A percentile compares a stretch with the other conserved stretches of the same genome.
Conservation (phyloP, 2,113 vertebrate species). For the Psammodynastes pulverulentus region DNA sequence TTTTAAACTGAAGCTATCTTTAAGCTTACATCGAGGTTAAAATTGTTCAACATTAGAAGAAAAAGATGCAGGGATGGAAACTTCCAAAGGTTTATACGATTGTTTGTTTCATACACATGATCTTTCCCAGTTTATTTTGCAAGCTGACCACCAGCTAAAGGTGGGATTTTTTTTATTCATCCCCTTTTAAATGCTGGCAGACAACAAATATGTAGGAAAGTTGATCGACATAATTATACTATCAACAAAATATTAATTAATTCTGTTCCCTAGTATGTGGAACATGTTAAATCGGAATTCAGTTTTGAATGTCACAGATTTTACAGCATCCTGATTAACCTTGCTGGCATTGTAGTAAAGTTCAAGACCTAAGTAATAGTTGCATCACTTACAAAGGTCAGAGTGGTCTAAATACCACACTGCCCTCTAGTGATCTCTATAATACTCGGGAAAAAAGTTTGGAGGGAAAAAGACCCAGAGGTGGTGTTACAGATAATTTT, state of each 20-base stretch:
- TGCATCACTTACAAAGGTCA: conserved; percentile 67
- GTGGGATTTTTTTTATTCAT: not conserved
- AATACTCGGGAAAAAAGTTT: conserved; percentile 44
- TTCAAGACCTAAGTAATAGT: conserved; percentile 53
- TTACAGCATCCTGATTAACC: conserved; percentile 7
- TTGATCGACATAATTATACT: not conserved
- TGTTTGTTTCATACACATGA: not conserved
- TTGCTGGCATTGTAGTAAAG: conserved; percentile 31
- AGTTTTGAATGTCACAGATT: not conserved
- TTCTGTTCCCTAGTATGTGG: rapidly evolving
- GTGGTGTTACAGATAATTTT: not conserved
- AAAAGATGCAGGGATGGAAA: conserved; percentile 32
- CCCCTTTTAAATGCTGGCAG: not conserved
- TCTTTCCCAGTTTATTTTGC: not conserved
- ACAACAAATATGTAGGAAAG: not conserved
- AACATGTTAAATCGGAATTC: not conserved
- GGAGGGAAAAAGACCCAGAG: conserved; percentile 36
- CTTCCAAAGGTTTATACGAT: not conserved
- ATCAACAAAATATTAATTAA: rapidly evolving
- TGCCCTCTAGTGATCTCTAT: conserved; percentile 85
- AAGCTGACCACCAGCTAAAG: not conserved
- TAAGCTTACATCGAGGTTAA: conserved; percentile 44
- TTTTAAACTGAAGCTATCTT: conserved; percentile 53
- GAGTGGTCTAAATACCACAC: conserved; percentile 78
- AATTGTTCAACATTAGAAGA: not conserved